These are phyloP conservation scores for Zeugodacus cucurbitae DNA, from an alignment of 1,140 invertebrate genomes.

Conservation along the genomic window DNA sequence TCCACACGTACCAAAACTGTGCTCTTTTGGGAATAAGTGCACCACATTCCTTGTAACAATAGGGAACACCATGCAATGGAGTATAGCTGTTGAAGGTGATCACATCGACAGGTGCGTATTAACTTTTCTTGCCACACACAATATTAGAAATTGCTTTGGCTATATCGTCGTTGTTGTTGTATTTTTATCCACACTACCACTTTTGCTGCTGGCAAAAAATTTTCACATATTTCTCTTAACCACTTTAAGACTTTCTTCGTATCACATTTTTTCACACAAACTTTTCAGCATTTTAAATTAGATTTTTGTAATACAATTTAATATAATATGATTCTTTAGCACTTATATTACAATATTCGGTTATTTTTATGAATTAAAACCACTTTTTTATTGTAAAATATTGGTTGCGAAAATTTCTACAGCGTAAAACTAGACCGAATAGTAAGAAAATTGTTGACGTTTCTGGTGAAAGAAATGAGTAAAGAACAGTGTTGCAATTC, in stretches of 20 bases:
- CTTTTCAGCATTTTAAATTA: neutral
- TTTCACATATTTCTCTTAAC: conserved; percentile 22
- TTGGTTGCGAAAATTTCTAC: neutral
- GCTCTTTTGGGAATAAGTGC: neutral
- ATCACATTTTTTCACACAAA: conserved; percentile 13
- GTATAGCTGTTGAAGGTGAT: neutral
- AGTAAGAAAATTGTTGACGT: conserved; percentile 33
- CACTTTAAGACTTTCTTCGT: conserved; percentile 24
- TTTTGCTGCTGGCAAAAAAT: neutral
- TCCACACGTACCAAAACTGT: neutral
- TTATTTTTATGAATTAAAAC: neutral
- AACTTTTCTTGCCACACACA: neutral
- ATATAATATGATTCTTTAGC: neutral
- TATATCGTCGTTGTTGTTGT: neutral
- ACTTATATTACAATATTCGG: neutral
- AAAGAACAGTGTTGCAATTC: conserved; percentile 25
- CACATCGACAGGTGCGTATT: conserved; percentile 1
- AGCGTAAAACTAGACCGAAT: neutral
- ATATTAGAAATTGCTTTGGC: neutral
- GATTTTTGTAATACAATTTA: neutral
- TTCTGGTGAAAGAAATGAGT: conserved; percentile 5
- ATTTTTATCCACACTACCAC: conserved; percentile 2
- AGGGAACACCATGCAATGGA: neutral
- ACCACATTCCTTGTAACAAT: neutral
- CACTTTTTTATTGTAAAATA: neutral